These are phyloP conservation scores for Campoplex nolae DNA, from an alignment of 2,888 invertebrate genomes.

Conservation along the genomic window DNA sequence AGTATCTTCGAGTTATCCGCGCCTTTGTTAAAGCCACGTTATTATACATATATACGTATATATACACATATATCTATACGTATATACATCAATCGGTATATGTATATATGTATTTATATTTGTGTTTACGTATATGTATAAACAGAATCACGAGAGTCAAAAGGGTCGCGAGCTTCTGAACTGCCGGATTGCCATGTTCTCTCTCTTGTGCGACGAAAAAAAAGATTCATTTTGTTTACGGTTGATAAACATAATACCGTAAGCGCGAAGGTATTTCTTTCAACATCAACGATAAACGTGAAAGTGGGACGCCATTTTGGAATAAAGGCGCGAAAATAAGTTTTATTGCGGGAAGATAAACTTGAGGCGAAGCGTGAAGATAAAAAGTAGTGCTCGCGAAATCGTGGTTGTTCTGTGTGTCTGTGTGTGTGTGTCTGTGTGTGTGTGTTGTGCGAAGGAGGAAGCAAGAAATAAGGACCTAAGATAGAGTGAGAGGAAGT, in stretches of 20 bases:
- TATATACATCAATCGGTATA: not conserved
- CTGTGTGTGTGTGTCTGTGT: too few relatives aligned
- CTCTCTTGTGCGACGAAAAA: not conserved
- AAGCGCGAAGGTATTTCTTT: not conserved
- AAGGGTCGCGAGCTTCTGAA: slow-evolving; percentile 3
- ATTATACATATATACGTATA: not conserved
- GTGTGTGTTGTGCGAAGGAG: not conserved
- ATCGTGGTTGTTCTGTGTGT: not conserved
- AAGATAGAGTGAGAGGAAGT: not conserved
- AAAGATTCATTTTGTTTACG: not conserved
- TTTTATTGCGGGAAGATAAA: not conserved
- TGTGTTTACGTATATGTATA: slow-evolving; percentile 1
- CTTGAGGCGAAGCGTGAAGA: not conserved
- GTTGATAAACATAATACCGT: not conserved
- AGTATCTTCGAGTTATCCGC: slow-evolving; percentile 54
- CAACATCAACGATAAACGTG: not conserved
- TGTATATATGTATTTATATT: slow-evolving; percentile 11
- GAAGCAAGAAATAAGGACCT: not conserved
- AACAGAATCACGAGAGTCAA: slow-evolving; percentile 24
- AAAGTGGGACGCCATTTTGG: slow-evolving; percentile 20
- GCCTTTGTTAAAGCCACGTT: slow-evolving; percentile 1
- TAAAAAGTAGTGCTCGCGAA: slow-evolving; percentile 14
- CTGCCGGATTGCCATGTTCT: slow-evolving; percentile 18
- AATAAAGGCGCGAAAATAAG: slow-evolving; percentile 36
- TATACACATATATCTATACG: slow-evolving; percentile 1